A percentile compares a stretch with the other conserved stretches of the same genome.
Evolutionary conservation across 2,113 vertebrate species (phyloP).

Genomic region (Zosterops pallidus): DNA sequence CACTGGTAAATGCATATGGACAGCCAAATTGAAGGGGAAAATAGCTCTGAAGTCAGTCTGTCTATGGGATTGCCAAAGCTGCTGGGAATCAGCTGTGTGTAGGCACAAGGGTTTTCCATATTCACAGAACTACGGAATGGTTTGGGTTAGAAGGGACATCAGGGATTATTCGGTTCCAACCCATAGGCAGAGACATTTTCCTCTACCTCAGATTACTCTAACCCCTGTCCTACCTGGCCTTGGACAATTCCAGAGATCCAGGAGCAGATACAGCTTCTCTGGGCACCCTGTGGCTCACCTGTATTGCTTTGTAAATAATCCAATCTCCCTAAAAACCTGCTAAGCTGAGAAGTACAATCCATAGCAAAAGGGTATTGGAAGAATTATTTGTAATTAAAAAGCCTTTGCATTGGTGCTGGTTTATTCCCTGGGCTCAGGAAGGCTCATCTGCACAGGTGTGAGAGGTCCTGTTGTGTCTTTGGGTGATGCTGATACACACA

Average conservation of each 20-base stretch:
- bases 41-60: neutral
- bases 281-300: neutral
- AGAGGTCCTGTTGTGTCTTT: neutral
- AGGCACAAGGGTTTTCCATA: neutral
- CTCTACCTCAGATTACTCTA: fast-evolving
- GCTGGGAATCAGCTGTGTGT: neutral
- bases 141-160: neutral
- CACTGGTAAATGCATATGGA: neutral
- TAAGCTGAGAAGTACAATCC: neutral
- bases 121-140: neutral
- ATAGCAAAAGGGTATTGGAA: neutral
- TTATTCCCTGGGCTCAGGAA: neutral
- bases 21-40: neutral
- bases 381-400: neutral
- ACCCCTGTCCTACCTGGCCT: fast-evolving
- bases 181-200: neutral
- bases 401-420: neutral
- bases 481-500: neutral
- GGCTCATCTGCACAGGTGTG: neutral
- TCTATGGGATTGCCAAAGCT: neutral
- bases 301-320: neutral
- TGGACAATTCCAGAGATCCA: neutral
- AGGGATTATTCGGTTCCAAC: neutral
- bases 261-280: neutral
- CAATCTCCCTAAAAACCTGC: neutral